Percentiles rank a stretch among this genome's conserved stretches.
These are phyloP conservation scores for Pseudolaguvia tuberculata DNA, from an alignment of 2,113 vertebrate genomes.

Conservation along the genomic window DNA sequence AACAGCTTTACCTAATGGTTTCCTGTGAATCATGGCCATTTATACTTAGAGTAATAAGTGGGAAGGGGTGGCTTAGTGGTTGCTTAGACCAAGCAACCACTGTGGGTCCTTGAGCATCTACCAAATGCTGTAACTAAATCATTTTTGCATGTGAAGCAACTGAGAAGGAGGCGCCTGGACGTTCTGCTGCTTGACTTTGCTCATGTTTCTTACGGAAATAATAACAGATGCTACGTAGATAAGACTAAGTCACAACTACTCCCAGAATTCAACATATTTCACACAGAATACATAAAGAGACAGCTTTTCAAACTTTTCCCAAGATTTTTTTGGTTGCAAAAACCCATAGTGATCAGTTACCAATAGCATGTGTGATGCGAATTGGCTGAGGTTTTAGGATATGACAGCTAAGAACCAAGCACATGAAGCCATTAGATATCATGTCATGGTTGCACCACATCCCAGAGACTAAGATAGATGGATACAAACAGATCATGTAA, in stretches of 20 bases:
- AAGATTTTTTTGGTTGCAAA: not conserved
- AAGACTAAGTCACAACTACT: not conserved
- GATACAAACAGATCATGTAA: not conserved
- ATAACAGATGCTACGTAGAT: not conserved
- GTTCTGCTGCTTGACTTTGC: not conserved
- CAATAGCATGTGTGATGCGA: slow-evolving; percentile 8
- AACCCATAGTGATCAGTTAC: not conserved
- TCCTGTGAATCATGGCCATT: too few species aligned
- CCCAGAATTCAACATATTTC: not conserved
- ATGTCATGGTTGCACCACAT: slow-evolving; percentile 37
- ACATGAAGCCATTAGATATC: slow-evolving; percentile 38
- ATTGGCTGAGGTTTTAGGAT: slow-evolving; percentile 22
- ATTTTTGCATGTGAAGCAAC: too few species aligned
- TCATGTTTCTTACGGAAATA: not conserved
- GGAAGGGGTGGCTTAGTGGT: too few species aligned
- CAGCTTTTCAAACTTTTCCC: not conserved
- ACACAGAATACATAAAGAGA: not conserved
- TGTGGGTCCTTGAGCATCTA: too few species aligned
- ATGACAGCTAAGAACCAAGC: slow-evolving; percentile 9
- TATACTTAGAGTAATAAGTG: too few species aligned
- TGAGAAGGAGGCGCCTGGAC: not conserved
- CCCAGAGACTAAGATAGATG: slow-evolving; percentile 11
- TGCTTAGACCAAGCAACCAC: too few species aligned
- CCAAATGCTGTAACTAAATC: too few species aligned
- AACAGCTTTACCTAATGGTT: not conserved